These are phyloP conservation scores for Homarus americanus DNA, from an alignment of 1,140 invertebrate genomes.

Conservation along the genomic window DNA sequence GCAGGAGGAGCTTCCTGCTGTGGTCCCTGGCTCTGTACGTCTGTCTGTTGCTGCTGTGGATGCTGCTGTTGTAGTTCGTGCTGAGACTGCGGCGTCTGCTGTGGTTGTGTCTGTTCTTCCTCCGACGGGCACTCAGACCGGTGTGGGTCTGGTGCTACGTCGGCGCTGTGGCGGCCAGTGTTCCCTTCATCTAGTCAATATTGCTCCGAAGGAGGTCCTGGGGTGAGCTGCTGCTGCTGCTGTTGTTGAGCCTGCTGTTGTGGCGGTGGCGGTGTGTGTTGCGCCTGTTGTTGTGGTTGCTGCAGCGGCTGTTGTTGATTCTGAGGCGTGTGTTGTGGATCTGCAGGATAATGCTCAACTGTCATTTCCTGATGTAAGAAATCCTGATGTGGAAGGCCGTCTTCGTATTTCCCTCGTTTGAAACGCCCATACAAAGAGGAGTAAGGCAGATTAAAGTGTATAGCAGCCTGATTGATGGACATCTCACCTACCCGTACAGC, in stretches of 20 bases:
- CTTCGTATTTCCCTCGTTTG: slow-evolving; percentile 80
- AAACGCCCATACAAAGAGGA: slow-evolving; percentile 92
- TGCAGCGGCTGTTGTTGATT: slow-evolving; percentile 40
- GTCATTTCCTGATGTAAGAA: slow-evolving; percentile 75
- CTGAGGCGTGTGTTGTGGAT: slow-evolving; percentile 42
- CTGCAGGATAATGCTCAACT: slow-evolving; percentile 72
- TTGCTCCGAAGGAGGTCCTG: slow-evolving; percentile 71
- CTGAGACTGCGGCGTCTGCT: slow-evolving; percentile 54
- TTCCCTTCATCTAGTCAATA: slow-evolving; percentile 76
- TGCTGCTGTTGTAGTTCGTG: slow-evolving; percentile 42
- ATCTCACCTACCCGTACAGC: slow-evolving; percentile 92
- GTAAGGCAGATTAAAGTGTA: slow-evolving; percentile 93
- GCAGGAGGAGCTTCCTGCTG: slow-evolving; percentile 36
- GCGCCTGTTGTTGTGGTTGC: background rate
- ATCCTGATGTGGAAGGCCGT: slow-evolving; percentile 73
- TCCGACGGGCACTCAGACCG: slow-evolving; percentile 63
- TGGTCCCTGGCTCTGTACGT: slow-evolving; percentile 25
- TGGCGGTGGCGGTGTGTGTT: background rate
- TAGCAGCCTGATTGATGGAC: slow-evolving; percentile 95
- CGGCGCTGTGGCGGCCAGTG: slow-evolving; percentile 75
- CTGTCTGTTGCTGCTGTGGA: slow-evolving; percentile 46
- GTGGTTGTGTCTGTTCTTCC: slow-evolving; percentile 64
- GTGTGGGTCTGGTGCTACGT: slow-evolving; percentile 51
- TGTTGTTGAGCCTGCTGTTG: slow-evolving; percentile 41
- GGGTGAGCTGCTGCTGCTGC: slow-evolving; percentile 63